Evolutionary conservation across 2,797 vertebrate species (phyloP).

Genomic region (Notolabrus celidotus): DNA sequence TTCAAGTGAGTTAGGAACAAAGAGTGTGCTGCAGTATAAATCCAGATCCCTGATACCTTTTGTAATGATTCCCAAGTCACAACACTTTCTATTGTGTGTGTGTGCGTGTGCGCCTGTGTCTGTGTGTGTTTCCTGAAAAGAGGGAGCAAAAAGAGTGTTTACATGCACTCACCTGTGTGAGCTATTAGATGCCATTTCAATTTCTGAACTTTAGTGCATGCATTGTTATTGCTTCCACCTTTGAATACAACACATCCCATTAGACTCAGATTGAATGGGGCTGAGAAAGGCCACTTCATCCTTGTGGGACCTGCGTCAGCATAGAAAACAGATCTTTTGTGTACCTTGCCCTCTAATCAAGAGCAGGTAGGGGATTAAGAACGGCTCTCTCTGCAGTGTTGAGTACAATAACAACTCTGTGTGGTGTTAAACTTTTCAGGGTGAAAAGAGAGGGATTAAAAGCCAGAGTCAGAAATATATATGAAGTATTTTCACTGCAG

Average conservation of each 20-base stretch:
- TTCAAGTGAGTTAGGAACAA: too few relatives aligned
- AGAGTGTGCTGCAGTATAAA: too few relatives aligned
- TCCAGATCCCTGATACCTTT: not conserved
- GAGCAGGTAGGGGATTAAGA: conserved; percentile 49
- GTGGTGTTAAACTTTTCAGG: conserved; percentile 3
- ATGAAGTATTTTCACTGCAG: conserved; percentile 10
- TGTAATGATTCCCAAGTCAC: conserved; percentile 13
- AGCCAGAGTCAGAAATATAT: not conserved
- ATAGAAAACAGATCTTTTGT: conserved; percentile 52
- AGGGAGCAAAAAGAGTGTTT: conserved; percentile 32
- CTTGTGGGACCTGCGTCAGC: conserved; percentile 40
- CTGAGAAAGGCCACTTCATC: conserved; percentile 62
- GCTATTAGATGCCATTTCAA: conserved; percentile 33
- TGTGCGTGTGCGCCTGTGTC: too few relatives aligned
- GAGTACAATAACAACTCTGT: conserved; percentile 14
- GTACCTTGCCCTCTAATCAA: conserved; percentile 45
- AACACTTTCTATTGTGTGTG: not conserved
- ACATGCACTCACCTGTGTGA: conserved; percentile 38
- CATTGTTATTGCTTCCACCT: conserved; percentile 53
- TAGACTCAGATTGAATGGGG: conserved; percentile 58
- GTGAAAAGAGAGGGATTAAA: not conserved
- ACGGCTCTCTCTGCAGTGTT: not conserved
- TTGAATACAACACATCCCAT: conserved; percentile 63
- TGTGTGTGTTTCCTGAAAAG: not conserved
- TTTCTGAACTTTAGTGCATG: conserved; percentile 32